Base-by-base conservation (phyloP, 2,113 vertebrate species). In the Amphiprion ocellaris region DNA sequence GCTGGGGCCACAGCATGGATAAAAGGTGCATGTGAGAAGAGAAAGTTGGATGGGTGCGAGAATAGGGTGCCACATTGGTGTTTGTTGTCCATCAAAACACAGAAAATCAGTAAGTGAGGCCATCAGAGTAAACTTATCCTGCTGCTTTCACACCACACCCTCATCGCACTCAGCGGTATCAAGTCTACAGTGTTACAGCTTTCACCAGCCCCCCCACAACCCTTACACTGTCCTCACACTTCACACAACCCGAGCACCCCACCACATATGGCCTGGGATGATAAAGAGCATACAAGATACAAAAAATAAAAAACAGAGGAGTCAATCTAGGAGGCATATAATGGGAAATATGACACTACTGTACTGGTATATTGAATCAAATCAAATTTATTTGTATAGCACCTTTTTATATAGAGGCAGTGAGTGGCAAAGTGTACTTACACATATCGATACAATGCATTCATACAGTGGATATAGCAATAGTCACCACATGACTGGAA, bases 81-180 rank as follows among this genome's bases (percentile, higher is more conserved):
- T 92, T 81, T 78, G 85, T 72, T 93, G 81, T 89, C 87, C 66
- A 86, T 91, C 81, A 78, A 78, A 90, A 83, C 64, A 90, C 10
- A 79, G 72, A 78, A 83, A 89, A 86, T 91, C 74, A 68, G 84
- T 83, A 74, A 80, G 87, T 26, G 77, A 86, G 80, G 83, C 84
- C 92, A 89, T 87, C 69, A 30, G 78, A 75, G 74, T 76, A 55
- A 90, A 89, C 77, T 76, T 66, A 88, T 88, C 85, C 82, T 46
- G 55, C 83, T 86, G 88, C 77, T 81, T 82, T 83, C 80, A 84
- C 82, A 79, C 79, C 30, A 71, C 80, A 78, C 53, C 73, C 46
- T 79, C 74, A 72, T 52, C 60, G 46, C 73, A 54, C 71, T 68
- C 77, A 50, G 69, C 2, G 0, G 54, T 16, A 41, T 70, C 68